Conservation (phyloP, 2,113 vertebrate species). For the Potamarius usumacintae region DNA sequence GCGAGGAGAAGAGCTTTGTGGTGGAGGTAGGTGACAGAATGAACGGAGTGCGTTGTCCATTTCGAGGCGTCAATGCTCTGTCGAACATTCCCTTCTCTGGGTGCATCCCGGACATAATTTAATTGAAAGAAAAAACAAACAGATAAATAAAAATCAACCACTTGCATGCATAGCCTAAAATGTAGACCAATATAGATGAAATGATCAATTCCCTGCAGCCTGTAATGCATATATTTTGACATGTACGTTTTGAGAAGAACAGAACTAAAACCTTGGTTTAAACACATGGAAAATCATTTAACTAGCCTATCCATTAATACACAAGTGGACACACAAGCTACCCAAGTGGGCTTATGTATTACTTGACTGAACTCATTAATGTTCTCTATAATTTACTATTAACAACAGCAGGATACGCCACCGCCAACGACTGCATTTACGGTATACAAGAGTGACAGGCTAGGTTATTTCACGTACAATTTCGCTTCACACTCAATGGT, state of each 20-base stretch:
- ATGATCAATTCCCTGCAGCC: neutral
- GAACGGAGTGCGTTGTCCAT: neutral
- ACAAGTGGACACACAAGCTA: neutral
- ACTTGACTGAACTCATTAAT: neutral
- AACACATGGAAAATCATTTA: neutral
- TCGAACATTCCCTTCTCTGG: neutral
- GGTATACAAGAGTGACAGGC: neutral
- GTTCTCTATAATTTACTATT: neutral
- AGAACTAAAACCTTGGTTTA: too few species aligned
- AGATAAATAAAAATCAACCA: neutral
- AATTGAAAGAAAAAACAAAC: neutral
- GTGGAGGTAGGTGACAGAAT: constrained; percentile 69
- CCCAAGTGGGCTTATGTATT: neutral
- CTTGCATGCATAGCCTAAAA: neutral
- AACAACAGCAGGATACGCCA: neutral
- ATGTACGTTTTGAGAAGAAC: neutral
- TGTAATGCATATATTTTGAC: neutral
- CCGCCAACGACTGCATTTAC: neutral
- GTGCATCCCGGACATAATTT: constrained; percentile 6
- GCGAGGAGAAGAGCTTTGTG: constrained; percentile 75
- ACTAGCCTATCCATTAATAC: neutral
- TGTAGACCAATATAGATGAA: neutral
- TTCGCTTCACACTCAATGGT: neutral
- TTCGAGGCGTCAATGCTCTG: neutral
- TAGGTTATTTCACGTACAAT: too few species aligned